phyloP scores from a whole-genome alignment of 2,888 invertebrate species.

The Meta bourneti region DNA sequence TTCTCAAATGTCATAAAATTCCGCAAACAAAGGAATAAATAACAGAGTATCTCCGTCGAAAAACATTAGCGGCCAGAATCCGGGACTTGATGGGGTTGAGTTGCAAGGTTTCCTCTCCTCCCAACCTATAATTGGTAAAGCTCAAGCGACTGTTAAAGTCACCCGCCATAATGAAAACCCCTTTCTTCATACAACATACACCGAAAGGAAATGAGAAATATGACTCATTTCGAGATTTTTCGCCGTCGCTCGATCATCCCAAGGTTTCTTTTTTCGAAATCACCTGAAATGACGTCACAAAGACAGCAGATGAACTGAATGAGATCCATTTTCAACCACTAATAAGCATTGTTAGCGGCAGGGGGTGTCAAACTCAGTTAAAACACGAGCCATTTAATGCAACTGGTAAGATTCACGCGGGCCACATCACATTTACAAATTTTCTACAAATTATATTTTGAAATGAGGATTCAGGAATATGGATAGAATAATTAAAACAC shows the following conservation, averaged over 20 bases:
- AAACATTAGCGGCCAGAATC: conserved; percentile 11
- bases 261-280: neutral
- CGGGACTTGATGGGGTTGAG: neutral
- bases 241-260: neutral
- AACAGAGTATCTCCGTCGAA: neutral
- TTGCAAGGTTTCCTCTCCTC: neutral
- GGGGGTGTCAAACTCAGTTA: too few relatives aligned
- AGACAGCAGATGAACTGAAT: neutral
- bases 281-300: neutral
- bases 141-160: conserved; percentile 12
- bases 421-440: too few relatives aligned
- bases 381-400: too few relatives aligned
- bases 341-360: too few relatives aligned
- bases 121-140: conserved; percentile 46
- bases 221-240: conserved; percentile 31
- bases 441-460: too few relatives aligned
- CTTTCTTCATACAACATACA: neutral
- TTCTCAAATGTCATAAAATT: neutral
- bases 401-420: too few relatives aligned
- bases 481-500: too few relatives aligned
- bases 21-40: conserved; percentile 29
- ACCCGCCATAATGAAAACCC: neutral
- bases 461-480: too few relatives aligned
- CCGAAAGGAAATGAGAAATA: conserved; percentile 1
- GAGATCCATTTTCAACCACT: conserved; percentile 17